Base-by-base conservation (phyloP, 2,888 invertebrate species). In the Capitulum mitella region DNA sequence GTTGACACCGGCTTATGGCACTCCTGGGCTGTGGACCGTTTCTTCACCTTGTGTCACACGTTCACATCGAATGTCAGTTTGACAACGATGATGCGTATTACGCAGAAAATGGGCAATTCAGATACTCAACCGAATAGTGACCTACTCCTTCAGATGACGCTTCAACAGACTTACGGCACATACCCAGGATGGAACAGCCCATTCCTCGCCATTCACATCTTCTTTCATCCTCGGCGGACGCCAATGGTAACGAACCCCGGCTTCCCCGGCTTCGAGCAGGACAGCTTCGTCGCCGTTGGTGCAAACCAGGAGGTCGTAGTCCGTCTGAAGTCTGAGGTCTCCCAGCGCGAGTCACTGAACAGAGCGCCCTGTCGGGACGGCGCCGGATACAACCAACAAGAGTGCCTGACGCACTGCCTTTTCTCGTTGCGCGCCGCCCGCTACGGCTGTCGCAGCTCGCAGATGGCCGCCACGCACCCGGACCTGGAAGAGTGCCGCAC, bases 41-140 rank as follows among this genome's bases (percentile, higher is more conserved):
- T 37, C 70, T 70, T 40, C 70, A 70, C 70, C 37, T 40, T 26
- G 26, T 70, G 70, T 12, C 70, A 70, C 70, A 70, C 70, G 29
- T 70, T 70, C 37, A 70, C 70, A 8, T 37, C 37, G 14, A 70
- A 70, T 26, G 22, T 37, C 37, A 70, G 70, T 26, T 5, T 34
- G 26, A 37, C 37, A 26, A 26, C 0, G 29, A 34, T 22, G 37
- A 19, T n/a, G 34, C 12, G 3, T 26, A 37, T 10, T 1, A 29
- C 58, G n/a, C 58, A 26, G 70, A n/a, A 16, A 1, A 61, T 3
- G 12, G 14, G 3, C 22, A 19, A 19, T 16, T 1, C 34, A 51
- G 1, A 16, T 16, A 3, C 16, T 29, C 14, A 34, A 19, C 16
- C 34, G 12, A 16, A 2, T 1, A 29, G 12, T 29, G 19, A 16